Evolutionary conservation across 2,113 vertebrate genomes (phyloP).

Genomic region (Scophthalmus maximus): DNA sequence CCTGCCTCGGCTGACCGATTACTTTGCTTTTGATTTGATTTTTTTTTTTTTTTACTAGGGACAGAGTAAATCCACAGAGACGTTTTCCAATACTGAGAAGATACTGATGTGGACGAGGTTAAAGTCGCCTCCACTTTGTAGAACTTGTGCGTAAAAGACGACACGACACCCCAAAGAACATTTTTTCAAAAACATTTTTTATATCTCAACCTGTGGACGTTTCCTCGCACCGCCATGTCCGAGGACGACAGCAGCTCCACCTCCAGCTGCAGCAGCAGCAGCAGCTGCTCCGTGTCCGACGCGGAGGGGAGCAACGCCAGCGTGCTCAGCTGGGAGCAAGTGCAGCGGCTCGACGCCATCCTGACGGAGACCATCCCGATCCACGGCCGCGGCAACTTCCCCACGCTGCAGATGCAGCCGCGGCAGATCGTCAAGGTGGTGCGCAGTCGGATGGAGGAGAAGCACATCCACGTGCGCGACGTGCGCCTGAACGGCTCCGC

Average conservation of each 20-base stretch:
- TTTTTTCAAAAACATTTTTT: constrained; percentile 13
- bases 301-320: constrained; percentile 85
- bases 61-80: too few species aligned
- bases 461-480: constrained; percentile 90
- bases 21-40: neutral
- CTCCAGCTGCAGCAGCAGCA: constrained; percentile 61
- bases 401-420: constrained; percentile 95
- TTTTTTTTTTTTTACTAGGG: neutral
- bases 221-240: constrained; percentile 84
- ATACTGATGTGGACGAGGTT: constrained; percentile 33
- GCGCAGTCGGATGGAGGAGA: constrained; percentile 92
- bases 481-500: constrained; percentile 96
- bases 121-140: neutral
- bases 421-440: constrained; percentile 96
- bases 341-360: constrained; percentile 95
- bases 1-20: neutral
- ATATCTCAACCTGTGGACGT: constrained; percentile 18
- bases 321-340: constrained; percentile 97
- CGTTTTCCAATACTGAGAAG: neutral
- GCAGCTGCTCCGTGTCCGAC: constrained; percentile 66
- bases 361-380: constrained; percentile 97
- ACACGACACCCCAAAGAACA: neutral
- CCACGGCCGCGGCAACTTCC: constrained; percentile 98
- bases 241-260: constrained; percentile 84
- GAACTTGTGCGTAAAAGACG: constrained; percentile 53